phyloP scores from a whole-genome alignment of 2,113 vertebrate genomes.

The Perca flavescens region DNA sequence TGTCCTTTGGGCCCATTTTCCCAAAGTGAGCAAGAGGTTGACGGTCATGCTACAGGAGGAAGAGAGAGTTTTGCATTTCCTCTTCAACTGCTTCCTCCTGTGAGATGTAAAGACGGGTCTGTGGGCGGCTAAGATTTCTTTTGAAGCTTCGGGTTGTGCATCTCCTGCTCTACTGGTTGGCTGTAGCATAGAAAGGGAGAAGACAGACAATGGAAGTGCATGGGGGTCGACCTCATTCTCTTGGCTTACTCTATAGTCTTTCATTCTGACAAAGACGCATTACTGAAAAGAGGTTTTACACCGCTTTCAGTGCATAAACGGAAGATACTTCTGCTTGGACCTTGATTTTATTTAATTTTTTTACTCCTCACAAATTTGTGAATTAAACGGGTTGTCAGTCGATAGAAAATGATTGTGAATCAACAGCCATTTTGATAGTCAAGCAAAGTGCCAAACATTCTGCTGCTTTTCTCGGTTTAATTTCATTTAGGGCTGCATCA shows the following conservation, averaged over 20 bases:
- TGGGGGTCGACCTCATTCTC: constrained; percentile 16
- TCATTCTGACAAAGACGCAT: constrained; percentile 20
- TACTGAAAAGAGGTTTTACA: background rate
- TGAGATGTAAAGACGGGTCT: constrained; percentile 16
- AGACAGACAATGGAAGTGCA: constrained; percentile 23
- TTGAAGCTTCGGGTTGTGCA: constrained; percentile 26
- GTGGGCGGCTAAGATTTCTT: constrained; percentile 42
- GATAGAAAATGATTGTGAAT: background rate
- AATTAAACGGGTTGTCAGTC: background rate
- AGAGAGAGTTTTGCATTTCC: constrained; percentile 45
- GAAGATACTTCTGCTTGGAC: background rate
- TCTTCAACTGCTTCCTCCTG: constrained; percentile 50
- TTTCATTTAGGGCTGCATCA: background rate
- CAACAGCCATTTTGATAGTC: background rate
- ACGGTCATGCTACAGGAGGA: constrained; percentile 47
- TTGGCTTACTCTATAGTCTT: constrained; percentile 14
- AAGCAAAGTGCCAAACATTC: background rate
- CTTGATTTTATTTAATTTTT: background rate
- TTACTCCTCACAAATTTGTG: background rate
- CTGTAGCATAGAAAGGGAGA: constrained; percentile 28
- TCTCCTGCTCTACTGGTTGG: constrained; percentile 9
- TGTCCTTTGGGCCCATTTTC: constrained; percentile 16
- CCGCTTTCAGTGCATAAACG: background rate
- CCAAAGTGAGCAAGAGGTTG: constrained; percentile 3
- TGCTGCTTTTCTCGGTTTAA: background rate